phyloP scores from a whole-genome alignment of 2,888 invertebrate genomes.

The Lingula anatina region DNA sequence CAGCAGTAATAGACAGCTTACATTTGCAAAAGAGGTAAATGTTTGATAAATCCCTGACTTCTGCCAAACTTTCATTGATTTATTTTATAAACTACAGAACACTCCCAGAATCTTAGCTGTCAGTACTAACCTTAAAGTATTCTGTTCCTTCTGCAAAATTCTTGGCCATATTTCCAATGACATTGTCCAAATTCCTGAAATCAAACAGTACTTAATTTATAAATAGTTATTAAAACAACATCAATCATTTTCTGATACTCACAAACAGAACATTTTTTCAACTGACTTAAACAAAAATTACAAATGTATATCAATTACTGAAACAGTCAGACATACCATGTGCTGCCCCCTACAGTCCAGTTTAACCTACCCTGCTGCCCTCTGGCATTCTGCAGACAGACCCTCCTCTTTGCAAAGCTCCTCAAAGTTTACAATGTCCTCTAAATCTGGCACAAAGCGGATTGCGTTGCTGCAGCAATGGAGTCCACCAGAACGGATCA shows the following conservation, averaged over 20 bases:
- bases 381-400: constrained; percentile 60
- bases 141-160: constrained; percentile 86
- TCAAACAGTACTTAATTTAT: too few relatives aligned
- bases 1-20: too few relatives aligned
- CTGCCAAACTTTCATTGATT: too few relatives aligned
- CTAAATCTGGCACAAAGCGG: constrained; percentile 79
- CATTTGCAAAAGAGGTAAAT: too few relatives aligned
- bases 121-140: constrained; percentile 65
- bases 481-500: constrained; percentile 88
- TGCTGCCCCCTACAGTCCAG: background rate
- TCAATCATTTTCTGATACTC: background rate
- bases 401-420: constrained; percentile 61
- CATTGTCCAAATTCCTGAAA: constrained; percentile 66
- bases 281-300: too few relatives aligned
- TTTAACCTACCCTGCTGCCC: constrained; percentile 36
- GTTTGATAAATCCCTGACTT: too few relatives aligned
- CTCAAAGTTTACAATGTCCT: constrained; percentile 62
- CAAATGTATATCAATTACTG: too few relatives aligned
- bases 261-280: too few relatives aligned
- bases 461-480: constrained; percentile 88
- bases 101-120: too few relatives aligned
- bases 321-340: too few relatives aligned
- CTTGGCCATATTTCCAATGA: constrained; percentile 71
- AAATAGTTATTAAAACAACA: background rate
- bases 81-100: too few relatives aligned